Evolutionary conservation across 2,113 vertebrate genomes (phyloP).

Genomic region (Pangasianodon hypophthalmus): DNA sequence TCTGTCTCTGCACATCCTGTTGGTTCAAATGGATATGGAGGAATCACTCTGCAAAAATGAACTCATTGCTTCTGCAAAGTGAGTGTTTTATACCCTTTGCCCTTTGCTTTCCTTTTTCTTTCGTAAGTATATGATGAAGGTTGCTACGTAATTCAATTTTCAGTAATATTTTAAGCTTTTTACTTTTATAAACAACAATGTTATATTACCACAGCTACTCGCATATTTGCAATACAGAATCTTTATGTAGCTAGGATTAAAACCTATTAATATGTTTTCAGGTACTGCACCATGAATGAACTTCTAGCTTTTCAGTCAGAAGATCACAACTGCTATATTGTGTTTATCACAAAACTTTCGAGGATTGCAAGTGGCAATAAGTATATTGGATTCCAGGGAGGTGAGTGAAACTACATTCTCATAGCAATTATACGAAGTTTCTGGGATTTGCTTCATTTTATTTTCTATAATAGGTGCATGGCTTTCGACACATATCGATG

Average conservation of each 20-base stretch:
- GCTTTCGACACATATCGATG: conserved; percentile 74
- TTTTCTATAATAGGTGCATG: conserved; percentile 63
- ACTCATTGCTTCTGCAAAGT: conserved; percentile 78
- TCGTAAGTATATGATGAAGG: not conserved
- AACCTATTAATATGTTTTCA: conserved; percentile 37
- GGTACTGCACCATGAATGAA: conserved; percentile 76
- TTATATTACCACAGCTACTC: not conserved
- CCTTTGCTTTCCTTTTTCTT: not conserved
- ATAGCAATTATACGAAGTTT: not conserved
- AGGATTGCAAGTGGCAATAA: conserved; percentile 66
- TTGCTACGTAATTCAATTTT: not conserved
- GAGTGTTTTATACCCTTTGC: conserved; percentile 9
- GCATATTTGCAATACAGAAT: not conserved
- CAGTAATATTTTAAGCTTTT: not conserved
- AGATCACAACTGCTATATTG: conserved; percentile 59
- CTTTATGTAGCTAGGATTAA: not conserved
- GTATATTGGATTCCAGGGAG: conserved; percentile 78
- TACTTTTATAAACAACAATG: not conserved
- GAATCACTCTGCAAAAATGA: conserved; percentile 71
- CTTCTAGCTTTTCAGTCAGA: conserved; percentile 55
- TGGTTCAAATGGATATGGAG: conserved; percentile 76
- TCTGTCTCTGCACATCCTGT: conserved; percentile 58
- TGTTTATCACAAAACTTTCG: conserved; percentile 75
- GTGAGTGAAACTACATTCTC: conserved; percentile 50
- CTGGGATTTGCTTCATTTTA: not conserved